Conservation (phyloP, 2,113 vertebrate species). For the Potamarius usumacintae region DNA sequence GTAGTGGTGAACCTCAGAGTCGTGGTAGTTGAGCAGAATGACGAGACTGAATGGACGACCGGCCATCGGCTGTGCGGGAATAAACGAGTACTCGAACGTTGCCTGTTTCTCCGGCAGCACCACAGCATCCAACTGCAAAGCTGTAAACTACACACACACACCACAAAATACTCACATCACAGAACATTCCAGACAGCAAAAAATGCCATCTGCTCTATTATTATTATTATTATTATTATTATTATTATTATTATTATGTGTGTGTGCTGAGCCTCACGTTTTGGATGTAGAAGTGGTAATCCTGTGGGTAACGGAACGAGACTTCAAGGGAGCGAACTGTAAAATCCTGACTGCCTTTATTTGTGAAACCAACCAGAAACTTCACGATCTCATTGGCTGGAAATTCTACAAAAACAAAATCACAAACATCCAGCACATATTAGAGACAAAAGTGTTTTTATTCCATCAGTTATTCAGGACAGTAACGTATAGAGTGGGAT, state of each 20-base stretch:
- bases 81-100: conserved; percentile 78
- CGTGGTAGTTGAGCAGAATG: conserved; percentile 73
- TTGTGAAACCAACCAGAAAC: conserved; percentile 77
- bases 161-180: background rate
- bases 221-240: background rate
- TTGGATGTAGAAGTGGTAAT: conserved; percentile 79
- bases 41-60: conserved; percentile 76
- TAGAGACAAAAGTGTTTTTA: background rate
- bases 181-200: background rate
- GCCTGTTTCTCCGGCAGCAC: conserved; percentile 73
- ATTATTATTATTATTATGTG: background rate
- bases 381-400: conserved; percentile 74
- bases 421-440: background rate
- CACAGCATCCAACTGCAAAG: conserved; percentile 68
- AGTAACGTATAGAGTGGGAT: background rate
- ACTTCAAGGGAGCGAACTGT: conserved; percentile 72
- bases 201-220: background rate
- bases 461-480: background rate
- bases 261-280: conserved; percentile 64
- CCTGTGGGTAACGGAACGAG: conserved; percentile 78
- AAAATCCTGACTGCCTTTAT: conserved; percentile 74
- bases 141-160: conserved; percentile 70
- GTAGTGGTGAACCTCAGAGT: conserved; percentile 62
- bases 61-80: conserved; percentile 76
- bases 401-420: conserved; percentile 65